Percentiles rank a stretch among this genome's conserved stretches.
Conservation (phyloP, 1,140 invertebrate species). For the Proales similis region DNA sequence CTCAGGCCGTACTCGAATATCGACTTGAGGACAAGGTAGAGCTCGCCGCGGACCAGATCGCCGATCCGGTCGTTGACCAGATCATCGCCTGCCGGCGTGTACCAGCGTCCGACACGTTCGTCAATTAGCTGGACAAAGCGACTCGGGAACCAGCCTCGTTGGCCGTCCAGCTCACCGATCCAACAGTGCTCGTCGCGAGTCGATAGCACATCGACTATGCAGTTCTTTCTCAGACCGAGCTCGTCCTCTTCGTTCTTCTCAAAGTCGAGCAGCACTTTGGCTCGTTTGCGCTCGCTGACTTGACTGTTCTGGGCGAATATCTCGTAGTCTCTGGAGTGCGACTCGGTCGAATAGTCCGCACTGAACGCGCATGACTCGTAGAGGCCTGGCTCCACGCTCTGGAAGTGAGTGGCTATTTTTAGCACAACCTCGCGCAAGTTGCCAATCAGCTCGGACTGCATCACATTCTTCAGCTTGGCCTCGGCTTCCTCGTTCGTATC, state of each 20-base stretch:
- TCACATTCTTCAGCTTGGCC: slow-evolving; percentile 72
- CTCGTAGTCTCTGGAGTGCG: slow-evolving; percentile 84
- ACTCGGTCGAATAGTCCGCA: slow-evolving; percentile 89
- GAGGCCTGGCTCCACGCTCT: slow-evolving; percentile 68
- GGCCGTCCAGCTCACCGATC: slow-evolving; percentile 94
- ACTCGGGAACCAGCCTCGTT: slow-evolving; percentile 97
- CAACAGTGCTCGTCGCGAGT: slow-evolving; percentile 99
- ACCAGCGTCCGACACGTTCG: slow-evolving; percentile 83
- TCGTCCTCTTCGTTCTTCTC: slow-evolving; percentile 96
- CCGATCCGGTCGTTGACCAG: slow-evolving; percentile 88
- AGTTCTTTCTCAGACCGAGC: slow-evolving; percentile 92
- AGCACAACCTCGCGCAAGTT: slow-evolving; percentile 89
- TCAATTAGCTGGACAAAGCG: slow-evolving; percentile 94
- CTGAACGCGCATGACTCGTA: slow-evolving; percentile 59
- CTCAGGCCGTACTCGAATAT: slow-evolving; percentile 93
- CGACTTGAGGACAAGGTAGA: slow-evolving; percentile 86
- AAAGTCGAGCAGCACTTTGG: slow-evolving; percentile 93
- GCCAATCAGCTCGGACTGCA: slow-evolving; percentile 85
- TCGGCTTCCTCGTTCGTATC: slow-evolving; percentile 28
- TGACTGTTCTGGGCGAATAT: slow-evolving; percentile 71
- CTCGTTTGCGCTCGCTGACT: slow-evolving; percentile 65
- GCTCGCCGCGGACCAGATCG: slow-evolving; percentile 79
- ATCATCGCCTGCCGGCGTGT: slow-evolving; percentile 92
- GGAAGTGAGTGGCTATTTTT: slow-evolving; percentile 77
- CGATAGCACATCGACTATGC: slow-evolving; percentile 86